phyloP scores from a whole-genome alignment of 2,113 vertebrate genomes.

The Bombycilla garrulus region DNA sequence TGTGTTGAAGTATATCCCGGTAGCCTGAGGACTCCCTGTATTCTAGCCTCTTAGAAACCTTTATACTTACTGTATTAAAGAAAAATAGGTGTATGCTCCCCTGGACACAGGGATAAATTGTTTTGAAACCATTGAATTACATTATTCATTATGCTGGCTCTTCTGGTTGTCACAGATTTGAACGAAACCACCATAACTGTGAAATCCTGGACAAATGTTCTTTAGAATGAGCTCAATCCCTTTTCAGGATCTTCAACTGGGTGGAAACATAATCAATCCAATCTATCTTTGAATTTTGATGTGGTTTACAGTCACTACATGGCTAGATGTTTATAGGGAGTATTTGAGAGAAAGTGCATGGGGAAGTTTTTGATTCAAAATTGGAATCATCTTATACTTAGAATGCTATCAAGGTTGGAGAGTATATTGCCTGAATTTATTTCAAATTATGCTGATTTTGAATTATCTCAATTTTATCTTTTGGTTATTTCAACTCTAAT shows the following conservation, averaged over 20 bases:
- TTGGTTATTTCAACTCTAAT: background rate
- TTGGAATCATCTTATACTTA: rapidly evolving
- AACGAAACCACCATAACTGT: background rate
- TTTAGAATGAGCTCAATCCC: background rate
- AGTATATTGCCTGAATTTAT: background rate
- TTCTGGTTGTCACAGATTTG: background rate
- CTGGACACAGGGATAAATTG: background rate
- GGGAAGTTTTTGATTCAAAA: background rate
- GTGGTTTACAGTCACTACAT: background rate
- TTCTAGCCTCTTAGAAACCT: background rate
- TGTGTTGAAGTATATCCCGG: background rate
- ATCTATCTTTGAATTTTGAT: background rate
- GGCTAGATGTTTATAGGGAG: background rate
- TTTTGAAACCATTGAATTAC: background rate
- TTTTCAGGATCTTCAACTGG: background rate
- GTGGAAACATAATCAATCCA: background rate
- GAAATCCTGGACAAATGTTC: background rate
- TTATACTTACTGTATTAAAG: background rate
- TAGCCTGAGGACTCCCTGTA: background rate
- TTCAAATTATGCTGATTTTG: background rate
- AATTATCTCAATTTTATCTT: background rate
- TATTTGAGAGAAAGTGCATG: background rate
- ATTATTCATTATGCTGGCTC: background rate
- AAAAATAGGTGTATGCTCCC: background rate
- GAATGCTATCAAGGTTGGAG: background rate